A percentile compares a stretch with the other conserved stretches of the same genome.
phyloP scores from a whole-genome alignment of 1,140 invertebrate genomes.

The Caenorhabditis brenneri region DNA sequence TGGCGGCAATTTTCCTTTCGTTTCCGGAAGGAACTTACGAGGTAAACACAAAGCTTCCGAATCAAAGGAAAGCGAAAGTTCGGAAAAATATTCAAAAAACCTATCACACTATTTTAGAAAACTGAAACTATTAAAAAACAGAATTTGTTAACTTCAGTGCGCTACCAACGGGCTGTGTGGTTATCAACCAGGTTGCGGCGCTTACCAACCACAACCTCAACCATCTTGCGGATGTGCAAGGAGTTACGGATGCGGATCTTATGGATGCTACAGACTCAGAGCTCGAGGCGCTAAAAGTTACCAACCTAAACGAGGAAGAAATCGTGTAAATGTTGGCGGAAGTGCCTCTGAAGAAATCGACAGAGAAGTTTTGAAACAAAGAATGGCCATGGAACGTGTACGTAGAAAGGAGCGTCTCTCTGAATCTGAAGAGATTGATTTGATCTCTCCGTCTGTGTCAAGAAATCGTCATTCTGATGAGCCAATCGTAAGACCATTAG shows the following conservation, averaged over 20 bases:
- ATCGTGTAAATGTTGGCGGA: not conserved
- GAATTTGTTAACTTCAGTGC: slow-evolving; percentile 53
- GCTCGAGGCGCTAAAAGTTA: slow-evolving; percentile 38
- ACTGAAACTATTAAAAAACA: too few species aligned
- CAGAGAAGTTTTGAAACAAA: slow-evolving; percentile 43
- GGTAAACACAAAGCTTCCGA: not conserved
- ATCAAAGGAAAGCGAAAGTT: too few species aligned
- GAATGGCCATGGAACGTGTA: slow-evolving; percentile 5
- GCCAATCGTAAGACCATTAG: slow-evolving; percentile 30
- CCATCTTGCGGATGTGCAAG: slow-evolving; percentile 42
- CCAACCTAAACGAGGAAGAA: slow-evolving; percentile 12
- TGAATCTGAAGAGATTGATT: not conserved
- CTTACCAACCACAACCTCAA: not conserved
- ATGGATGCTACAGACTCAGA: slow-evolving; percentile 47
- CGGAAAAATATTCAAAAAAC: too few species aligned
- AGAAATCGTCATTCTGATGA: not conserved
- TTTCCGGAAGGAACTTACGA: slow-evolving; percentile 31
- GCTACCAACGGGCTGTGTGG: slow-evolving; percentile 56
- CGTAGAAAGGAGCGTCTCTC: not conserved
- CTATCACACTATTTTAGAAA: too few species aligned
- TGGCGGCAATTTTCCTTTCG: not conserved
- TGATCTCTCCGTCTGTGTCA: not conserved
- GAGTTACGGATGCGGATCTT: slow-evolving; percentile 52
- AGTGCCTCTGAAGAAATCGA: slow-evolving; percentile 9
- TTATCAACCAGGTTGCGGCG: slow-evolving; percentile 15